Evolutionary conservation across 2,888 invertebrate genomes (phyloP), one percentile per base, ranked within the genome.

Genomic region (Platypus cylindrus): DNA sequence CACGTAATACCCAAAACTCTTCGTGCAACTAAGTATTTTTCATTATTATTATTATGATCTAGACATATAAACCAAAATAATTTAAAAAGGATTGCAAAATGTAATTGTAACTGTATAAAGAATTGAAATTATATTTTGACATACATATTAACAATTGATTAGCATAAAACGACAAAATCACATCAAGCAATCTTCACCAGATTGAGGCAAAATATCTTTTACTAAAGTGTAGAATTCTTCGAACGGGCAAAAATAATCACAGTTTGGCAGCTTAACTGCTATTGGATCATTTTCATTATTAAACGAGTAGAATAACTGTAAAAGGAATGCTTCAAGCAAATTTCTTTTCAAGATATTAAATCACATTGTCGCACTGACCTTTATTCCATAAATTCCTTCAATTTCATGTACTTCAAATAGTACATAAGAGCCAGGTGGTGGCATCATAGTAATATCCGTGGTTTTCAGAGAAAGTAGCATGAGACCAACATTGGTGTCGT

Each of bases 401-500:
- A 47, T 30, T 26, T 45, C 48, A 27, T 51, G 51, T 8, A 58
- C 28, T 38, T 57, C 57, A 13, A 56, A 33, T 11, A 51, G 37
- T 3, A 58, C 38, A 8, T 51, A 51, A 23, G 49, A 48, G 3
- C 52, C 52, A 38, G 54, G 56, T 2, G 52, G 46, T 7, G 57
- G 56, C 23, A 55, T 38, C 30, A 53, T 49, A 2, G 46, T 37
- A 17, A 51, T 34, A 11, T 48, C 38, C 9, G 44, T 35, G 14
- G 44, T 44, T 13, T 53, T 38, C 20, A 46, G 44, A 16, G 50
- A 36, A 34, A 57, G 33, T 13, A 57, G 16, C 20, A 43, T 45
- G 3, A 28, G 17, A 5, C 52, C 56, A 9, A 59, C 33, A 28
- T 56, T 56, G 3, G 48, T 51, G 34, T 59, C 58, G 32, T 59